Evolutionary conservation across 2,797 vertebrate genomes (phyloP).

Genomic region (Thamnophis elegans): DNA sequence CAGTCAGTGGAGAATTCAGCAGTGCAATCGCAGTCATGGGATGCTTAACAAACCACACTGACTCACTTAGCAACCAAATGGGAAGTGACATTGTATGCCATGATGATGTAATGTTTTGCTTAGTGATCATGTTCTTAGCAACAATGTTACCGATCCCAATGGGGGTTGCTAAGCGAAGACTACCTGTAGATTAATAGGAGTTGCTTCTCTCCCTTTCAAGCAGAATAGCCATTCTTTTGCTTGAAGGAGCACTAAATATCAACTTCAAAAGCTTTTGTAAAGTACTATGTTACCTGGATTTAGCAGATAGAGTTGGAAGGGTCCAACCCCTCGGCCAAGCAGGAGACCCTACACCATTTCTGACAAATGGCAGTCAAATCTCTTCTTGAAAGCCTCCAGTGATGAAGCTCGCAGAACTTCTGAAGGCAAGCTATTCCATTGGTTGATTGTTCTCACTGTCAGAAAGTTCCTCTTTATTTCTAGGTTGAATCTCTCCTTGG

Average conservation of each 20-base stretch:
- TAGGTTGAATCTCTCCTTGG: neutral
- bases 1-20: neutral
- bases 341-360: neutral
- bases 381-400: neutral
- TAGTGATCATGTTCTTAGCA: neutral
- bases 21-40: neutral
- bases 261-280: neutral
- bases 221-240: neutral
- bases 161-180: neutral
- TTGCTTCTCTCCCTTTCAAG: neutral
- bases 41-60: neutral
- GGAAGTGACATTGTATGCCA: neutral
- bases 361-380: neutral
- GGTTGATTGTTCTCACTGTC: neutral
- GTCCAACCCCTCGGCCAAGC: neutral
- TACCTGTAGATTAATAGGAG: neutral
- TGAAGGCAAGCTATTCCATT: neutral
- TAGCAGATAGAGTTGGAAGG: neutral
- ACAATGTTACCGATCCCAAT: neutral
- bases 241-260: neutral
- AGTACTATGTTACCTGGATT: neutral
- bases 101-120: neutral
- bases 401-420: neutral
- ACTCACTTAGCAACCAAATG: neutral
- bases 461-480: neutral